A percentile compares a stretch with the other conserved stretches of the same genome.
These are phyloP conservation scores for Macropis europaea DNA, from an alignment of 2,888 invertebrate species.

Conservation along the genomic window DNA sequence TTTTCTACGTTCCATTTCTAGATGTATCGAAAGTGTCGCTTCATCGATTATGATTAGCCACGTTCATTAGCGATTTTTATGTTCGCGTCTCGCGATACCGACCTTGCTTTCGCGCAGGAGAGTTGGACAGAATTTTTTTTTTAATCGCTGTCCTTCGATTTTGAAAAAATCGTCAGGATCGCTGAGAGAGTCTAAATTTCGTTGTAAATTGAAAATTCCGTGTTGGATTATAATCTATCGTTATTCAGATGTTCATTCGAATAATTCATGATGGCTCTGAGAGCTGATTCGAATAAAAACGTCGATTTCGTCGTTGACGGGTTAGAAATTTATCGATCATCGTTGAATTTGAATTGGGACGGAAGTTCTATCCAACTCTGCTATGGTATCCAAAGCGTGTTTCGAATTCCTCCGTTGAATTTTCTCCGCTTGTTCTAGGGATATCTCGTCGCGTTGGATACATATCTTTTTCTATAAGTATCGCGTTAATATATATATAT, in stretches of 20 bases:
- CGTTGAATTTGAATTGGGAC: not conserved
- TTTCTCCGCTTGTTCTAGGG: conserved; percentile 42
- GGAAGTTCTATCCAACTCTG: conserved; percentile 36
- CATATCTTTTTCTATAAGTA: conserved; percentile 51
- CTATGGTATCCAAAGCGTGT: conserved; percentile 4
- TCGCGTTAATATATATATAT: conserved; percentile 31
- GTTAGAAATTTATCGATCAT: not conserved
- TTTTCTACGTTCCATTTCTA: conserved; percentile 54
- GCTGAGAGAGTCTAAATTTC: not conserved
- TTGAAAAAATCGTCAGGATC: not conserved
- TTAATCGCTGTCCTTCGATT: not conserved
- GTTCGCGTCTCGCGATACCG: not conserved
- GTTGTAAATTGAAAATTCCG: too few species aligned
- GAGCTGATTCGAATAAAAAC: not conserved
- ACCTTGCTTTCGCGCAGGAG: not conserved
- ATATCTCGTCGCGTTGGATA: conserved; percentile 36
- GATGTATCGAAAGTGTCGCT: not conserved
- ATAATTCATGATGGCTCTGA: too few species aligned
- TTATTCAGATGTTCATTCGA: not conserved
- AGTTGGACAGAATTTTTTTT: conserved; percentile 26
- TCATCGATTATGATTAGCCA: not conserved
- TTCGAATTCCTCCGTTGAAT: conserved; percentile 23
- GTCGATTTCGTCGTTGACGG: not conserved
- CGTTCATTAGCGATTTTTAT: conserved; percentile 11
- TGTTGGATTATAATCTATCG: not conserved